A percentile compares a stretch with the other conserved stretches of the same genome.
These are phyloP conservation scores for Chaenocephalus aceratus DNA, from an alignment of 2,113 vertebrate species.

Conservation along the genomic window DNA sequence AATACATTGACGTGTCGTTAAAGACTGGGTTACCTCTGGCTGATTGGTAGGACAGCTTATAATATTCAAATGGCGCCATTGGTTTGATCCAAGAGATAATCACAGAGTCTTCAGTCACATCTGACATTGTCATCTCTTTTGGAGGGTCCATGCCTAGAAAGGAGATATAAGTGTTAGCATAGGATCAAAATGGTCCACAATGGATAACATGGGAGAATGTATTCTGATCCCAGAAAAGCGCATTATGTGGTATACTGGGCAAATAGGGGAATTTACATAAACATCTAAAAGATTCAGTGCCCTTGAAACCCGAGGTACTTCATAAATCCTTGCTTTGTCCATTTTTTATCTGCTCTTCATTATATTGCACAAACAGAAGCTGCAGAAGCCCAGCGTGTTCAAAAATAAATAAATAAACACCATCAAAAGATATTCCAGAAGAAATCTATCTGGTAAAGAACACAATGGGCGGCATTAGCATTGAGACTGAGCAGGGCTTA, in stretches of 20 bases:
- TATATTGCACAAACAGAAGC: conserved; percentile 38
- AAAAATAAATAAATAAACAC: conserved; percentile 32
- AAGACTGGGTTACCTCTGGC: conserved; percentile 83
- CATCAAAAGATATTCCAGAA: conserved; percentile 11
- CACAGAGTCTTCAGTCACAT: conserved; percentile 90
- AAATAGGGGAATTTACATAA: conserved; percentile 25
- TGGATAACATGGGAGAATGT: background rate
- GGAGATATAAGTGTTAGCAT: background rate
- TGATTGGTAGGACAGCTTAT: conserved; percentile 91
- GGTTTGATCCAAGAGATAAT: conserved; percentile 90
- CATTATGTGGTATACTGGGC: background rate
- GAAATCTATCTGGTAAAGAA: conserved; percentile 25
- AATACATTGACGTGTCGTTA: background rate
- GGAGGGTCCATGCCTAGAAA: conserved; percentile 91
- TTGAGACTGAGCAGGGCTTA: conserved; percentile 40
- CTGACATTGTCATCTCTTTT: conserved; percentile 87
- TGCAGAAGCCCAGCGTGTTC: conserved; percentile 1
- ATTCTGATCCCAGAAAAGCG: background rate
- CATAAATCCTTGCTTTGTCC: conserved; percentile 3
- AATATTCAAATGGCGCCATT: conserved; percentile 90
- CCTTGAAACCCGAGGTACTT: conserved; percentile 16
- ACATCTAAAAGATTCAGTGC: conserved; percentile 7
- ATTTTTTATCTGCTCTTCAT: conserved; percentile 35
- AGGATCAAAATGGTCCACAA: background rate
- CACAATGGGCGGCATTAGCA: conserved; percentile 39